These are phyloP conservation scores for Atta cephalotes DNA, from an alignment of 1,140 invertebrate genomes.

Conservation along the genomic window DNA sequence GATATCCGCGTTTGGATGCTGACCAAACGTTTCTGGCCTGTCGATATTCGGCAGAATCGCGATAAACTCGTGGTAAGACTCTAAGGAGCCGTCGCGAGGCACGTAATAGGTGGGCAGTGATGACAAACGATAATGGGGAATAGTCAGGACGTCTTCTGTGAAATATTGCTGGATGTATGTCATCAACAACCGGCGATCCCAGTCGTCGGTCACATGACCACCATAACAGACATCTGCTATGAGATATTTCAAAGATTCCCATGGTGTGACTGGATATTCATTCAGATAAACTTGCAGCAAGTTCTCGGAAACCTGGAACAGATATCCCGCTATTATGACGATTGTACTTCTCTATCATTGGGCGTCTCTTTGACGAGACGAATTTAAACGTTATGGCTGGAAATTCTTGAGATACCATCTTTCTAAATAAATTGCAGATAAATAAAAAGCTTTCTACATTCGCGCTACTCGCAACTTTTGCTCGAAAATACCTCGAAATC, in stretches of 20 bases:
- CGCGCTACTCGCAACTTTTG: not conserved
- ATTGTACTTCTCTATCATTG: constrained; percentile 32
- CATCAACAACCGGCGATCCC: constrained; percentile 93
- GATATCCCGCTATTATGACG: constrained; percentile 6
- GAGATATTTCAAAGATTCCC: constrained; percentile 96
- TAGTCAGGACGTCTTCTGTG: constrained; percentile 89
- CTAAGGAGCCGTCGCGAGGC: constrained; percentile 92
- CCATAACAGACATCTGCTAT: constrained; percentile 98
- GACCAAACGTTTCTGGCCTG: constrained; percentile 94
- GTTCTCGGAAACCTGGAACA: constrained; percentile 91
- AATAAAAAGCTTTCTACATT: constrained; percentile 46
- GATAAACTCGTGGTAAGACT: constrained; percentile 93
- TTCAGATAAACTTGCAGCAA: constrained; percentile 93
- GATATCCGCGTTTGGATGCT: constrained; percentile 97
- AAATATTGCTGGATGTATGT: constrained; percentile 95
- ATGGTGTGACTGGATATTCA: constrained; percentile 94
- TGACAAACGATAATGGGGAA: constrained; percentile 91
- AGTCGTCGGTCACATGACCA: constrained; percentile 97
- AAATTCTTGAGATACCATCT: constrained; percentile 8
- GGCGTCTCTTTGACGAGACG: not conserved
- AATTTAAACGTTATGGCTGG: constrained; percentile 30
- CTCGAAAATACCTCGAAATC: constrained; percentile 92
- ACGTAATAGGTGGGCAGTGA: constrained; percentile 91
- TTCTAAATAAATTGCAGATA: constrained; percentile 31
- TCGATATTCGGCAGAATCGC: constrained; percentile 91